Percentiles rank a stretch among this genome's conserved stretches.
Evolutionary conservation across 2,888 invertebrate species (phyloP).

Genomic region (Phragmatobia fuliginosa): DNA sequence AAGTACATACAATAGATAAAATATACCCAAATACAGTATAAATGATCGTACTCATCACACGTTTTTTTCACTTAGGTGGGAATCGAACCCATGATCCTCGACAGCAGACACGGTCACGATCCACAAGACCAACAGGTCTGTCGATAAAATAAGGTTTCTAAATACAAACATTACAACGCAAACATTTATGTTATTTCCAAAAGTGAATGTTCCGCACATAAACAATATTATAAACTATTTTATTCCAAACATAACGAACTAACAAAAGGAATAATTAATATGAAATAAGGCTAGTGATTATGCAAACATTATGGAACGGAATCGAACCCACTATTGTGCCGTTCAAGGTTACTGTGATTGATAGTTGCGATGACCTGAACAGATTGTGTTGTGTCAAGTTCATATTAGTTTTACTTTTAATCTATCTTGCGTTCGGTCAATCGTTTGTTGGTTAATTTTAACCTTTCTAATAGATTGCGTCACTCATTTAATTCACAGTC

Average conservation of each 20-base stretch:
- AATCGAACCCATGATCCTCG: too few relatives aligned
- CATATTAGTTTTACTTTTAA: slow-evolving; percentile 69
- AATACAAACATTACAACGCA: background rate
- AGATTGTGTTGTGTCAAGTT: slow-evolving; percentile 73
- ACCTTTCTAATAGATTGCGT: slow-evolving; percentile 18
- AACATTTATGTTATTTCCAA: background rate
- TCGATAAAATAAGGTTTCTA: background rate
- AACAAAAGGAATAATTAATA: slow-evolving; percentile 50
- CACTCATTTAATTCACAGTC: background rate
- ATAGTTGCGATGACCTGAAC: slow-evolving; percentile 72
- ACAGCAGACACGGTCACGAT: too few relatives aligned
- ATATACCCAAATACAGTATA: background rate
- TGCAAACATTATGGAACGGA: slow-evolving; percentile 50
- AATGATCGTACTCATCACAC: background rate
- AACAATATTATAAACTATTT: slow-evolving; percentile 10
- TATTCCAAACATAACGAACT: slow-evolving; percentile 20
- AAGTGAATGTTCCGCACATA: slow-evolving; percentile 12
- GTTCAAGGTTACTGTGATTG: slow-evolving; percentile 73
- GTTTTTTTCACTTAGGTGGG: background rate
- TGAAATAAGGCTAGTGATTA: slow-evolving; percentile 51
- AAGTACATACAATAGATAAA: background rate
- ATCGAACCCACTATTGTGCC: slow-evolving; percentile 49
- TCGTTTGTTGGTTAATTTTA: slow-evolving; percentile 19
- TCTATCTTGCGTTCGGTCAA: slow-evolving; percentile 33
- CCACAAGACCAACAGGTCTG: too few relatives aligned